Base-by-base conservation (phyloP, 2,888 invertebrate species). In the Ormyrus pomaceus region DNA sequence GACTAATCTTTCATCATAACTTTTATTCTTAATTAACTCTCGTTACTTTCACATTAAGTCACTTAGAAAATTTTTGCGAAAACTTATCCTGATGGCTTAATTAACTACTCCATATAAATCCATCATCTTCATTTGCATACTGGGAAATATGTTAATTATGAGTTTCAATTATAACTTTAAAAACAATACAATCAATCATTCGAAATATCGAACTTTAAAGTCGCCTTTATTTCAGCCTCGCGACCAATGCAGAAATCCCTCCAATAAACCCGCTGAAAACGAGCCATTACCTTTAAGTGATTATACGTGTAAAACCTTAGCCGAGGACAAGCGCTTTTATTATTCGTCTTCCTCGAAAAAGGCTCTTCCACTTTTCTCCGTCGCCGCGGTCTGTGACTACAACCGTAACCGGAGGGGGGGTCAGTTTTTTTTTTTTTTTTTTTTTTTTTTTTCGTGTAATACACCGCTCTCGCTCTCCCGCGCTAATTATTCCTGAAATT, bases 1-100 rank as follows among this genome's bases (percentile, higher is more conserved):
- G 53, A 56, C 62, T 58, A 66, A 71, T 71, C 50, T 9, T 61
- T 68, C 51, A 48, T 62, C 45, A 46, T 62, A 73, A 79, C 19
- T 78, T 78, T 48, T 66, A 65, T 78, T 58, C 55, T 66, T 78
- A 78, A 78, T 78, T 66, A 78, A 78, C 58, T 64, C 64, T 58
- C 70, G 58, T 64, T 74, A 62, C 79, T 74, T 79, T 59, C 51
- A 55, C 69, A 61, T 74, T 51, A 58, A 56, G 68, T 64, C 46
- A 45, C 64, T 64, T 73, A 72, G 13, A 78, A 79, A 79, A 74
- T 74, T 70, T 19, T 74, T 50, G 64, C 64, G 58, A 61, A 77
- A 77, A 61, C 66, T 65, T 45, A 71, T 72, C 50, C 5, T 11
- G 64, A 55, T 70, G 64, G 45, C 46, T 64, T 74, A 74, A 79